phyloP scores from a whole-genome alignment of 2,113 vertebrate species.

The Chauna torquata region DNA sequence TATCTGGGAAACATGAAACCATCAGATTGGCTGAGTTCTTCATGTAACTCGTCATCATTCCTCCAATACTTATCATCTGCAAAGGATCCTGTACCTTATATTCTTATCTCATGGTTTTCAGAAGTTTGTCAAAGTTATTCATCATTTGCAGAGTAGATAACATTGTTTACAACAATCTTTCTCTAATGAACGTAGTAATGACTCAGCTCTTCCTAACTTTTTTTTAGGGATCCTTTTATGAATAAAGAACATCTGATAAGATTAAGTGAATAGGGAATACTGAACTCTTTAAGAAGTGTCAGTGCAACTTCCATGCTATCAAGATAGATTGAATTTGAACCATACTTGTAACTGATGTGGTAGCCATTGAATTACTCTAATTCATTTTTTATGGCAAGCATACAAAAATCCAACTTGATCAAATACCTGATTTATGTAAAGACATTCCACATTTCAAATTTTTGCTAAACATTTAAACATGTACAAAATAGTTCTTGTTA shows the following conservation, averaged over 20 bases:
- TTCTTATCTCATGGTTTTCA: background rate
- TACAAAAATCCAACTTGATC: background rate
- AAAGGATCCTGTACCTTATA: background rate
- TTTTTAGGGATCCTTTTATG: background rate
- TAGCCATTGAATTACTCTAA: background rate
- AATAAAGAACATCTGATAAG: background rate
- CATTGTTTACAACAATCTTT: background rate
- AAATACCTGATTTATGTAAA: background rate
- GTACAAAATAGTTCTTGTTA: background rate
- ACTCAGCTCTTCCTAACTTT: background rate
- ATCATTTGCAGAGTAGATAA: background rate
- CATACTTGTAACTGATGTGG: background rate
- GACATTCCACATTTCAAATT: background rate
- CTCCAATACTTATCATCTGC: background rate
- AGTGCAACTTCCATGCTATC: background rate
- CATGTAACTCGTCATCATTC: background rate
- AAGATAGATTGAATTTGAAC: background rate
- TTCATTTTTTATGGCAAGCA: background rate
- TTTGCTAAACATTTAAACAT: background rate
- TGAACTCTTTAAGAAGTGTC: background rate
- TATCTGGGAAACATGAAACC: background rate
- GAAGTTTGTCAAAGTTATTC: background rate
- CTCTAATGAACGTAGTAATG: background rate
- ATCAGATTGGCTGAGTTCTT: rapidly evolving
- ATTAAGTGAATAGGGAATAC: background rate